phyloP scores from a whole-genome alignment of 2,888 invertebrate genomes.

The Spatulosminthurus flaviceps region DNA sequence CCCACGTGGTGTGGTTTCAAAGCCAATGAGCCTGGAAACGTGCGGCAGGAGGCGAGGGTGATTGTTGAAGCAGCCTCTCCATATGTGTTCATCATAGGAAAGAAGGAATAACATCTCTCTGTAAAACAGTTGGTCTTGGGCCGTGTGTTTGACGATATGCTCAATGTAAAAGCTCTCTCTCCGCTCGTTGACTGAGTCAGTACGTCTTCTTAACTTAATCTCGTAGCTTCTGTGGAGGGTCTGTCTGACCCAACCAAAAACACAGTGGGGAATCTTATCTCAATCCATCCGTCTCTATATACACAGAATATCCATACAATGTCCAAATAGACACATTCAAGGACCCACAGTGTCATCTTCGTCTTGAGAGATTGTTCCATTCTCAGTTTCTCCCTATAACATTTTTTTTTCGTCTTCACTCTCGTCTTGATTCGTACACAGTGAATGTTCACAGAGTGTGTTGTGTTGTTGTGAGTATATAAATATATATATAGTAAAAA shows the following conservation, averaged over 20 bases:
- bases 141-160: constrained; percentile 49
- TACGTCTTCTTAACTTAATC: constrained; percentile 41
- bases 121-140: constrained; percentile 53
- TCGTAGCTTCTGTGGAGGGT: constrained; percentile 55
- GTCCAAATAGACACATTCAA: constrained; percentile 53
- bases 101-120: too few species aligned
- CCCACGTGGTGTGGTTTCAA: constrained; percentile 43
- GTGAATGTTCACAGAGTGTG: neutral
- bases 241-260: constrained; percentile 52
- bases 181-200: constrained; percentile 21
- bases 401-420: too few species aligned
- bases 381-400: neutral
- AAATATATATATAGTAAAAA: neutral
- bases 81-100: constrained; percentile 41
- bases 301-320: constrained; percentile 36
- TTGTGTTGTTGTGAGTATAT: neutral
- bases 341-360: constrained; percentile 45
- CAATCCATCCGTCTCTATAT: constrained; percentile 35
- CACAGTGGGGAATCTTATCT: constrained; percentile 57
- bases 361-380: constrained; percentile 17
- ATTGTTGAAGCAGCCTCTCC: constrained; percentile 51
- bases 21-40: constrained; percentile 49
- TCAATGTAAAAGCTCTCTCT: constrained; percentile 41
- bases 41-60: constrained; percentile 63
- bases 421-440: too few species aligned